phyloP scores from a whole-genome alignment of 2,113 vertebrate genomes.

The Chaetops frenatus region DNA sequence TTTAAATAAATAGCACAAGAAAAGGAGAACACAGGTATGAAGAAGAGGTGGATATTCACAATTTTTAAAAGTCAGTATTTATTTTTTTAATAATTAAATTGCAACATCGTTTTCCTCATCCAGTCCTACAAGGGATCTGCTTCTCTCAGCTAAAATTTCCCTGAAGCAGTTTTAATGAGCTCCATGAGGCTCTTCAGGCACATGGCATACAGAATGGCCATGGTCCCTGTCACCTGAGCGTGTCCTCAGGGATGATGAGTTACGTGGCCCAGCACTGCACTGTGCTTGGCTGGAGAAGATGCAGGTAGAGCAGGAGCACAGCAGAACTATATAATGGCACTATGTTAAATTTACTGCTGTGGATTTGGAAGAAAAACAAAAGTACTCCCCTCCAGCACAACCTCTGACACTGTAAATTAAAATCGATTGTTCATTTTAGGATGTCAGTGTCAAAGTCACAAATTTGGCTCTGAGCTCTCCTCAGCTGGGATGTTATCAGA shows the following conservation, averaged over 20 bases:
- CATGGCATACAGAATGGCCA: no score
- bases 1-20: neutral
- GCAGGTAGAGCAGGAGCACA: neutral
- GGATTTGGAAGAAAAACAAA: neutral
- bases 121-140: neutral
- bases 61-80: neutral
- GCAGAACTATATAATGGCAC: neutral
- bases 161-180: neutral
- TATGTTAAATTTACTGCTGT: neutral
- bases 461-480: neutral
- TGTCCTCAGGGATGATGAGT: fast-evolving
- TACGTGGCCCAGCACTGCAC: neutral
- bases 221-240: fast-evolving
- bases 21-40: neutral
- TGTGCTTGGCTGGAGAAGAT: neutral
- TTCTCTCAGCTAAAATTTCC: neutral
- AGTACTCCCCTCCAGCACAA: neutral
- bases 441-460: neutral
- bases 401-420: neutral
- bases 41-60: neutral
- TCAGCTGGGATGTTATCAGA: neutral
- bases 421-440: neutral
- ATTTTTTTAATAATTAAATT: neutral
- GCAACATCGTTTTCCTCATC: fast-evolving
- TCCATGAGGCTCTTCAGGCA: neutral